Conservation (phyloP, 2,113 vertebrate species). For the Murina feae region DNA sequence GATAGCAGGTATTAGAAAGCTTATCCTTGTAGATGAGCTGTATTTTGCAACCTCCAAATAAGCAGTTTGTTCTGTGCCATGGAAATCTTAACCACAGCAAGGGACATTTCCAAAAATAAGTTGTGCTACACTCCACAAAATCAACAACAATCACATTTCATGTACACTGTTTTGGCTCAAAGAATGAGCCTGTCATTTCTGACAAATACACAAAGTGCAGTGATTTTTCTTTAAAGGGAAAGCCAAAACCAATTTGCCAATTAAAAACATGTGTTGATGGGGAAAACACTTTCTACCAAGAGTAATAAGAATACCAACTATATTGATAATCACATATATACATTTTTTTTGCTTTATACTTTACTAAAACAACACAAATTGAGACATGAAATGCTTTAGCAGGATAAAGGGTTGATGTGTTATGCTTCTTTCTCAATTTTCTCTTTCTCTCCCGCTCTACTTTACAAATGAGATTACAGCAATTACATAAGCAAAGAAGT, state of each 20-base stretch:
- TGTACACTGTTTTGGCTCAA: conserved; percentile 35
- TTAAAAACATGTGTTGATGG: background rate
- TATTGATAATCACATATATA: background rate
- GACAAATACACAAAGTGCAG: conserved; percentile 49
- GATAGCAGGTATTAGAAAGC: conserved; percentile 54
- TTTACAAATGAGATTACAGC: background rate
- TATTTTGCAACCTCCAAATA: conserved; percentile 49
- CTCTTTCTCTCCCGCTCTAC: background rate
- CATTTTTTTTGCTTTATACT: background rate
- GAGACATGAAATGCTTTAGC: background rate
- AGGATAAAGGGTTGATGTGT: background rate
- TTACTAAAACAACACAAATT: background rate
- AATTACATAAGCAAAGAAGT: conserved; percentile 31
- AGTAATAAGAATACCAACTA: background rate
- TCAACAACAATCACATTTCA: conserved; percentile 56
- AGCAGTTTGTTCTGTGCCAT: conserved; percentile 16
- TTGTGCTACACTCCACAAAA: conserved; percentile 41
- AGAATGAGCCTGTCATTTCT: conserved; percentile 50
- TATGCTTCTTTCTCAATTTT: background rate
- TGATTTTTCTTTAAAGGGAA: conserved; percentile 57
- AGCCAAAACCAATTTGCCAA: conserved; percentile 35
- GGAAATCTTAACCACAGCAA: conserved; percentile 45
- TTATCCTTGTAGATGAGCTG: conserved; percentile 47
- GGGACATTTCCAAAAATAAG: conserved; percentile 52
- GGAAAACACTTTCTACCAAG: conserved; percentile 5